Conservation (phyloP, 64 coral and sea anemone genomes). For the Stichodactyla mertensii region DNA sequence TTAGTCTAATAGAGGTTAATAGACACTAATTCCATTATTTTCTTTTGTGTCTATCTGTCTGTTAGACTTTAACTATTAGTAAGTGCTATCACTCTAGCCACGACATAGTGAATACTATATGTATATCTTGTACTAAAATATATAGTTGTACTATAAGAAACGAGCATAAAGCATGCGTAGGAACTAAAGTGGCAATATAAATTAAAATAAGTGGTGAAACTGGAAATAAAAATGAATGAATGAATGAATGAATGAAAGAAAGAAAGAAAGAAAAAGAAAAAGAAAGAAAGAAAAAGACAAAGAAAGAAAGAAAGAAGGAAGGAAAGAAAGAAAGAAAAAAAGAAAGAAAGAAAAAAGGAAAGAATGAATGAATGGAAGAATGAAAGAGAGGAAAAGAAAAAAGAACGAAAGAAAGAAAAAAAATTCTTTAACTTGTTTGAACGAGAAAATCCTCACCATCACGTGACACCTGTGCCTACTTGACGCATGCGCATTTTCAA, state of each 20-base stretch:
- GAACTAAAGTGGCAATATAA: neutral
- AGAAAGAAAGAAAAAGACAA: neutral
- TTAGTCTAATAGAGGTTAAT: no score
- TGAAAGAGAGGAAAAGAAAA: neutral
- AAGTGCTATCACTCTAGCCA: no score
- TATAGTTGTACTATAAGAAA: no score
- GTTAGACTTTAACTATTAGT: no score
- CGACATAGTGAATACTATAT: no score
- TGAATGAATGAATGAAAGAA: neutral
- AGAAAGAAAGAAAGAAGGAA: neutral
- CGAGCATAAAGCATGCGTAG: no score
- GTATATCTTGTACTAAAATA: no score
- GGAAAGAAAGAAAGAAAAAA: neutral
- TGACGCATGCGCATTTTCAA: conserved; percentile 64
- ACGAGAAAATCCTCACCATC: neutral
- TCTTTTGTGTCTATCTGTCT: no score
- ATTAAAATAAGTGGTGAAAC: neutral
- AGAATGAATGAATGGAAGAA: neutral
- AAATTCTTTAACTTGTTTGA: neutral
- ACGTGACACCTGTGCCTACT: conserved; percentile 41
- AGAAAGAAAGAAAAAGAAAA: neutral
- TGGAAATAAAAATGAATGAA: neutral
- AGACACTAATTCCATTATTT: no score
- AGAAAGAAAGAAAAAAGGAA: neutral
- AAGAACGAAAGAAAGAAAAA: neutral